Base-by-base conservation (phyloP, 2,113 vertebrate genomes). In the Seriola aureovittata region DNA sequence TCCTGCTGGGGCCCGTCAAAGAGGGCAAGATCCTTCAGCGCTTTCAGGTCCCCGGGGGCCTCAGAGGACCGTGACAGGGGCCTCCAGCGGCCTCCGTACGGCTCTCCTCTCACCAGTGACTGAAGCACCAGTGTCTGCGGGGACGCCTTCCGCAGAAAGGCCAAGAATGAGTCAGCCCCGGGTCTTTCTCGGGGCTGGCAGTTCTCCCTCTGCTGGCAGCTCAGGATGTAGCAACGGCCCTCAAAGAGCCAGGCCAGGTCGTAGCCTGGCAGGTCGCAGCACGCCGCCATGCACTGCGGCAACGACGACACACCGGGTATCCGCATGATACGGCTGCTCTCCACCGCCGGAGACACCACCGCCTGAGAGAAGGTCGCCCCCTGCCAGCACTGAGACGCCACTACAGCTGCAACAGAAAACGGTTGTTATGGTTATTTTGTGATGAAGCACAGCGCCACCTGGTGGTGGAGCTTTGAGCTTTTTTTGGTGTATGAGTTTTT, bases 191-290 rank as follows among this genome's bases (percentile, higher is more conserved):
- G 95, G 65, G 96, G 97, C 66, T 93, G 93, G 38, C 97, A 98
- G 44, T 91, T 94, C 46, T 94, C 95, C 82, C 87, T 90, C 74
- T 74, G 94, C 32, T 93, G 95, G 87, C 97, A 99, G 93, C 93
- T 97, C 71, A 99, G 96, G 0, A 97, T 87, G 74, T 97, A 98
- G 91, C 97, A 99, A 80, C 80, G 96, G 5, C 87, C 95, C 60
- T 97, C 93, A 9, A 98, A 97, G 93, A 97, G 93, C 97, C 97
- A 99, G 44, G 96, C 96, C 84, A 98, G 85, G 88, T 98, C 95
- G 52, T 96, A 97, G 44, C 93, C 96, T 0, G 93, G 84, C 32
- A 96, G 92, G 73, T 96, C 95, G 69, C 97, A 98, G 89, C 97
- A 97, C 0, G 97, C 97, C 0, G 93, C 84, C 0, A 93, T 94